Base-by-base conservation (phyloP, 2,888 invertebrate species). In the Ophonus ardosiacus region DNA sequence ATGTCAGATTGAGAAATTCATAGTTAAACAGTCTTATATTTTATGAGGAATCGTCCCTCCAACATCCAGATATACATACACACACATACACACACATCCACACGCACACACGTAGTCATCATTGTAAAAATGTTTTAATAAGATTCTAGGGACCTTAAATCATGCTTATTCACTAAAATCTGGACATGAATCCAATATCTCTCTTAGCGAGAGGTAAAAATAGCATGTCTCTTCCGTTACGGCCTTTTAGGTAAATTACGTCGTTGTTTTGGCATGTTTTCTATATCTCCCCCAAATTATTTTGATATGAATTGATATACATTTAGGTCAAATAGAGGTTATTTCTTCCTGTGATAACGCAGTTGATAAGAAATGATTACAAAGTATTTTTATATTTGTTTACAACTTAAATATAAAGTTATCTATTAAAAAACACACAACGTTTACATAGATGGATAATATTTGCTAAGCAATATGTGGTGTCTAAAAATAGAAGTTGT, bases 401-500 rank as follows among this genome's bases (percentile, higher is more conserved):
- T 51, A 51, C 43, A 51, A 51, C 43, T 51, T 51, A 51, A 51
- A 51, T 51, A 51, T 51, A 31, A 31, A 13, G n/a, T 68, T 68
- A 68, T 68, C 68, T 68, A 68, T 31, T 68, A 68, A 51, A 51
- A 51, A 51, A 51, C 24, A 21, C 7, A 8, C 8, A 63, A 24
- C 13, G 24, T 63, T 63, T 63, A 21, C 24, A 21, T 24, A 63
- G 63, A 63, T 24, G 8, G 15, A 13, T 31, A 68, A 68, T 68
- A 68, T 68, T 68, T 68, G 7, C 68, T 15, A 38, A 31, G n/a
- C 24, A 15, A n/a, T 68, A 2, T 24, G 15, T n/a, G 31, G 15
- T 68, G n/a, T 40, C 80, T 80, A 80, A 63, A 80, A 80, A 80
- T 80, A 80, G 80, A 59, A 80, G 13, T 18, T 18, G 10, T 80